Base-by-base conservation (phyloP, 1,140 invertebrate species). In the Lepidurus packardi region DNA sequence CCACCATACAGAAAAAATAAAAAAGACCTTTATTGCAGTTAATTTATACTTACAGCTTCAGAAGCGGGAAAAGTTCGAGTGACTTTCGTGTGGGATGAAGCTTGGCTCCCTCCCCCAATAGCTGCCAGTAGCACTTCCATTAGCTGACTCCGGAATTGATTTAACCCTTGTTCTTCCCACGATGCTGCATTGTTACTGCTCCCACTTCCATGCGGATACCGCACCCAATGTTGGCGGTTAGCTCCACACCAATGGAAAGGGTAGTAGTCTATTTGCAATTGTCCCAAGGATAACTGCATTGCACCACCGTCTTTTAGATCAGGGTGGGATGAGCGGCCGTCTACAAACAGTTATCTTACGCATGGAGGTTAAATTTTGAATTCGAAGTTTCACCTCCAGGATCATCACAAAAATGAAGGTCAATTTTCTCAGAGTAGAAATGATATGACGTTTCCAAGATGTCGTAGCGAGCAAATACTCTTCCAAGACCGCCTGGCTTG, bases 401-500 rank as follows among this genome's bases (percentile, higher is more conserved):
- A 86, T 99, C 98, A 86, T 99, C 98, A 85, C 95, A 98, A 45
- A 99, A 89, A 88, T 99, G 97, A 73, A 99, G 88, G 87, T 99
- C 95, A 82, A 99, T 95, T 83, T 94, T 90, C 76, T 95, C 92
- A 79, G 94, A 95, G 78, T 96, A 89, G 83, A 99, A 91, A 87
- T 99, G 98, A 87, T 98, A 98, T 1, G 97, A 99, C 0, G 98
- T 99, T 87, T 99, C 97, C 7, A 93, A 87, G 43, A 99, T 95
- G 88, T 99, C 97, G 86, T 94, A 96, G 79, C 89, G 89, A 24
- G 90, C 89, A 86, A 98, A 98, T 83, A 94, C 88, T 82, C 89
- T 90, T 44, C 89, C 87, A 43, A 89, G 86, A 73, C 87, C 84
- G 75, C 86, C 86, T 78, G 73, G 11, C 85, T 73, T 83, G 78